Base-by-base conservation (phyloP, 2,888 invertebrate species). In the Deladenus siricidicola region DNA sequence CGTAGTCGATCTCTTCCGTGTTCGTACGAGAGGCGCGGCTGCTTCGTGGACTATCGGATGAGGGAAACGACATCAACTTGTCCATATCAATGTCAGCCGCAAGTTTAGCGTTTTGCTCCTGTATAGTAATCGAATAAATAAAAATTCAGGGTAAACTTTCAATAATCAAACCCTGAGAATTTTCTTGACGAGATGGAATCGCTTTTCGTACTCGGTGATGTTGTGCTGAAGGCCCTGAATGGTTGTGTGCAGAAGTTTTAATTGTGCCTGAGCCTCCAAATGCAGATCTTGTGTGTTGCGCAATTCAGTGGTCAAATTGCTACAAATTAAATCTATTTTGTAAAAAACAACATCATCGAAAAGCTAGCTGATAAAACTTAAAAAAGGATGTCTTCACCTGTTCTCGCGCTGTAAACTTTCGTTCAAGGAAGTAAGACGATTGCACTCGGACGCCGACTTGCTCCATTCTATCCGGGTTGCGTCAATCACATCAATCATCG, bases 1-100 rank as follows among this genome's bases (percentile, higher is more conserved):
- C 50, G 23, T 50, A 50, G 26, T 50, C 50, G 4, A 50, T 50
- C 19, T 50, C 50, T 4, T 50, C 50, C 8, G 50, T 50, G 50
- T 10, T 50, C 28, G 50, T 30, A 4, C 26, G 4, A 4, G 50
- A 50, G 14, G 50, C 19, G 21, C 50, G 50, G 28, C 50, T 50
- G 28, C 50, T 50, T 8, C 28, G 23, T n/a, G 50, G 50, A 50
- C 23, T 50, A 10, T 26, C 49, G 21, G 23, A n/a, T 48, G 49
- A 26, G 10, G 50, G 50, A 28, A 50, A 6, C n/a, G 26, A 3
- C 23, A 24, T 50, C 50, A 50, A 28, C 6, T 50, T 50, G 2
- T 50, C 50, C 24, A 4, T 50, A 30, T 10, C 28, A 21, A 30
- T 3, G 28, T 50, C 26, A 19, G 26, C 29, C 19, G 23, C 50